Evolutionary conservation across 2,113 vertebrate genomes (phyloP).

Genomic region (Sebastes schlegelii): DNA sequence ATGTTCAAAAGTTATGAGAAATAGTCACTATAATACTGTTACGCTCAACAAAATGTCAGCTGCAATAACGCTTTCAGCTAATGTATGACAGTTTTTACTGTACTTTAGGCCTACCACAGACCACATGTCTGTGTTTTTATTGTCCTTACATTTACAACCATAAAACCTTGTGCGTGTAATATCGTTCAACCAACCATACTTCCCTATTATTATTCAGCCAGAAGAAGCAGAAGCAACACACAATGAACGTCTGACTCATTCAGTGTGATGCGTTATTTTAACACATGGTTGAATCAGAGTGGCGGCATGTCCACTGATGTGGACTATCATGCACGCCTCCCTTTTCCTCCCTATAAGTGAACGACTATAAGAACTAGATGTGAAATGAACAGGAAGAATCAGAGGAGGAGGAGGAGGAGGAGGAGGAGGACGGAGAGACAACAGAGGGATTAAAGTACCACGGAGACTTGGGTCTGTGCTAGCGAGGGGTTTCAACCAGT

Average conservation of each 20-base stretch:
- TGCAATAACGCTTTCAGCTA: background rate
- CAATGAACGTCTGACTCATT: constrained; percentile 19
- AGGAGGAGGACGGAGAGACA: background rate
- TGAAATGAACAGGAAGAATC: background rate
- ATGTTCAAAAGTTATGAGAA: background rate
- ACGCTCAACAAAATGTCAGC: background rate
- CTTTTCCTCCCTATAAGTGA: background rate
- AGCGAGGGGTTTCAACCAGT: constrained; percentile 27
- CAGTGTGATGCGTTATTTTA: background rate
- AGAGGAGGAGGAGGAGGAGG: background rate
- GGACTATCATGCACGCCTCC: background rate
- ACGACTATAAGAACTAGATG: background rate
- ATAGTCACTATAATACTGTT: background rate
- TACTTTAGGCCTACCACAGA: background rate
- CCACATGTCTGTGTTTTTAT: background rate
- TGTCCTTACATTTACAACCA: background rate
- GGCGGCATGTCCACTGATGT: background rate
- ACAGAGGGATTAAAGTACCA: constrained; percentile 14
- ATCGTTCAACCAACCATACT: background rate
- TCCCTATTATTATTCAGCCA: background rate
- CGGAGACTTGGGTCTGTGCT: constrained; percentile 18
- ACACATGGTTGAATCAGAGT: background rate
- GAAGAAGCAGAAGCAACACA: background rate
- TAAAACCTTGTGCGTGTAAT: background rate
- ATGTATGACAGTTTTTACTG: background rate